Percentiles rank a stretch among this genome's conserved stretches.
Evolutionary conservation across 2,888 invertebrate genomes (phyloP).

Genomic region (Agonopterix arenella): DNA sequence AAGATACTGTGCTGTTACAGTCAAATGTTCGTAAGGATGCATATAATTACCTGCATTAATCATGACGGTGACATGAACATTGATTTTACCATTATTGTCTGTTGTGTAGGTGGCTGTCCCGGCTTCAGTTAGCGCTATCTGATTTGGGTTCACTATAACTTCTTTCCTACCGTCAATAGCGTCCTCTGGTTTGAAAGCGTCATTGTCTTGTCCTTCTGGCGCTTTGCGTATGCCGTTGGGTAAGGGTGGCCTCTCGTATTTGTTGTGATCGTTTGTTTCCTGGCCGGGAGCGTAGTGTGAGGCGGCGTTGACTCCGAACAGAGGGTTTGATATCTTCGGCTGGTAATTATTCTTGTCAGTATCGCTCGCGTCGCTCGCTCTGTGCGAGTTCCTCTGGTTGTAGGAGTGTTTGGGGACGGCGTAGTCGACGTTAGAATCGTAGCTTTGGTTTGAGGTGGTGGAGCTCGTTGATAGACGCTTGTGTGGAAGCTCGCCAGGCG

Average conservation of each 20-base stretch:
- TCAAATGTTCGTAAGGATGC: constrained; percentile 66
- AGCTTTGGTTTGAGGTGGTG: constrained; percentile 64
- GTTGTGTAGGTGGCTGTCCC: constrained; percentile 79
- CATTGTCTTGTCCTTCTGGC: constrained; percentile 90
- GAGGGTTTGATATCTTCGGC: constrained; percentile 58
- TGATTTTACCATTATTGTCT: constrained; percentile 91
- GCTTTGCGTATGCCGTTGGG: constrained; percentile 79
- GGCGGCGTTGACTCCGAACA: constrained; percentile 70
- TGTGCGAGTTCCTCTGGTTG: constrained; percentile 39
- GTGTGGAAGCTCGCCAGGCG: constrained; percentile 49
- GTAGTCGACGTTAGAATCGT: constrained; percentile 57
- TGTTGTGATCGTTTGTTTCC: constrained; percentile 37
- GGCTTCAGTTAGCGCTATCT: constrained; percentile 68
- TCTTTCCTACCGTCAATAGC: constrained; percentile 77
- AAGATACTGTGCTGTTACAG: constrained; percentile 41
- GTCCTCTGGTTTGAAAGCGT: constrained; percentile 79
- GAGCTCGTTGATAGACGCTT: constrained; percentile 66
- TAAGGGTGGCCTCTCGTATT: constrained; percentile 46
- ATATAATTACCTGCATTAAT: constrained; percentile 83
- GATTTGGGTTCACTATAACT: constrained; percentile 60
- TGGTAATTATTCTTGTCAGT: constrained; percentile 38
- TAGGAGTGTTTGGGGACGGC: constrained; percentile 57
- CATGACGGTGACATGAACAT: constrained; percentile 91
- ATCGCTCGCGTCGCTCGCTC: constrained; percentile 35
- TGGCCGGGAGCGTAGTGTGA: constrained; percentile 62